A percentile compares a stretch with the other conserved stretches of the same genome.
Conservation (phyloP, 2,113 vertebrate genomes). For the Melierax canorus region DNA sequence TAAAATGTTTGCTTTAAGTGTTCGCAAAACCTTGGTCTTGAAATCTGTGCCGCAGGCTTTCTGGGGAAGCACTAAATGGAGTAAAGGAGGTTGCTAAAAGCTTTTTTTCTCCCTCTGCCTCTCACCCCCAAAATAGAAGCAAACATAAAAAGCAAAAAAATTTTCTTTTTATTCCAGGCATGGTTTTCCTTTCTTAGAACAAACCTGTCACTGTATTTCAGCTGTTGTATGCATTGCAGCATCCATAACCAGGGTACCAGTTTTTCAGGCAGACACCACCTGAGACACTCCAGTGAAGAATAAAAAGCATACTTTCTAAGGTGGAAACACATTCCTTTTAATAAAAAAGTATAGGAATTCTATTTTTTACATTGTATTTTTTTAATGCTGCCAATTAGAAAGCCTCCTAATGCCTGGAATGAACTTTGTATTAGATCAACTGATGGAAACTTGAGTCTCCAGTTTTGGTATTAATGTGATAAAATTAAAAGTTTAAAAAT, state of each 20-base stretch:
- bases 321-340: accelerated
- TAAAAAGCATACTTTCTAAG: not conserved
- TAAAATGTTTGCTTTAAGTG: not conserved
- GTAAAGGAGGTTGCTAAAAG: not conserved
- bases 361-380: not conserved
- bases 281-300: not conserved
- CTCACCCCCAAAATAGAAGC: not conserved
- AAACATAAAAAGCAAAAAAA: not conserved
- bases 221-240: not conserved
- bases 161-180: not conserved
- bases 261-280: not conserved
- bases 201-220: not conserved
- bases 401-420: not conserved
- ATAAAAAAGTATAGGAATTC: not conserved
- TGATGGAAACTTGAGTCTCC: not conserved
- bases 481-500: not conserved
- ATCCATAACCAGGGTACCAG: not conserved
- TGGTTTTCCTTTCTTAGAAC: not conserved
- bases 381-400: not conserved
- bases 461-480: not conserved
- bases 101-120: not conserved
- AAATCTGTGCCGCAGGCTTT: not conserved
- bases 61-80: not conserved
- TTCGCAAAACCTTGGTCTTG: not conserved
- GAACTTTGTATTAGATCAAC: not conserved